Evolutionary conservation across 2,113 vertebrate genomes (phyloP).

Genomic region (Heliornis fulica): DNA sequence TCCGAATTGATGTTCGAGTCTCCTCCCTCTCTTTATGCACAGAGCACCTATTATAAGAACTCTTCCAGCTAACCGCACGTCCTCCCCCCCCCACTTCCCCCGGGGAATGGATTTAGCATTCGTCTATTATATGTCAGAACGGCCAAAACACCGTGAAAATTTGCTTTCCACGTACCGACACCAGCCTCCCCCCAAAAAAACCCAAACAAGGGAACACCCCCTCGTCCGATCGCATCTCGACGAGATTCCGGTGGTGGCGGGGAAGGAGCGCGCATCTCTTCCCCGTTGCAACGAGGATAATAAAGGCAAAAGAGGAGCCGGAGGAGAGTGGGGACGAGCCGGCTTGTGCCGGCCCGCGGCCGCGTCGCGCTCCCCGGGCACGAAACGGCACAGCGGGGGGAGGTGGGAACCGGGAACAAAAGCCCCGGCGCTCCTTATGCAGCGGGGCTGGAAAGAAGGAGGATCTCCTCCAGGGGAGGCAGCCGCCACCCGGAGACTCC

Average conservation of each 20-base stretch:
- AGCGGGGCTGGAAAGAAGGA: neutral
- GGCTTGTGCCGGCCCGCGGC: neutral
- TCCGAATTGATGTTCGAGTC: neutral
- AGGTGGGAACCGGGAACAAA: conserved; percentile 11
- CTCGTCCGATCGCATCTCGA: neutral
- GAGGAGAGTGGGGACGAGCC: neutral
- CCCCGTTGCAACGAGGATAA: neutral
- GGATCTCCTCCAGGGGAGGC: neutral
- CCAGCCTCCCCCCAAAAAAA: neutral
- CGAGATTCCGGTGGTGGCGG: neutral
- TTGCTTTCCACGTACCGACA: neutral
- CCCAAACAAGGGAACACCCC: neutral
- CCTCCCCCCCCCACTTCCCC: neutral
- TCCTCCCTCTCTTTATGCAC: conserved; percentile 38
- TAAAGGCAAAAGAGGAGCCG: neutral
- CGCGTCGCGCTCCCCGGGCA: neutral
- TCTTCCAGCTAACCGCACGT: neutral
- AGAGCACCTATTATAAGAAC: conserved; percentile 37
- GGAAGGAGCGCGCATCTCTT: neutral
- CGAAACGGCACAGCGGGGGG: neutral
- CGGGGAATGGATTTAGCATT: neutral
- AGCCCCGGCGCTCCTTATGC: neutral
- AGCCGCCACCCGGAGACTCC: neutral
- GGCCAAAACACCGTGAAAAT: neutral
- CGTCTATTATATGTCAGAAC: neutral